Conservation (phyloP, 2,888 invertebrate species). For the Gibbula magus region DNA sequence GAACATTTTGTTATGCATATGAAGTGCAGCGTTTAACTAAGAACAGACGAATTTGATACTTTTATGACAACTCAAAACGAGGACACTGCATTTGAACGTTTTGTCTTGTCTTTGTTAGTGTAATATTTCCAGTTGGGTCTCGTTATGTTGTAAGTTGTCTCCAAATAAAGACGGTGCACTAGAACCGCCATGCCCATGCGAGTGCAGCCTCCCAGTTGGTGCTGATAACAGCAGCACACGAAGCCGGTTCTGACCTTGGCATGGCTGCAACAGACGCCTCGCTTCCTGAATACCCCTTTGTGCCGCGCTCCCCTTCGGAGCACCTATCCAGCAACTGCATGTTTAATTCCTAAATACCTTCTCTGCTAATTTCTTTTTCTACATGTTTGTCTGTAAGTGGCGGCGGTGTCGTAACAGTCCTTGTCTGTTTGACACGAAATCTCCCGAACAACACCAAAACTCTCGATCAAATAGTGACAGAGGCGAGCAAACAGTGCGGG, state of each 20-base stretch:
- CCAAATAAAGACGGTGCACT: neutral
- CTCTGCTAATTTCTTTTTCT: neutral
- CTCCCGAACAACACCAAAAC: slow-evolving; percentile 12
- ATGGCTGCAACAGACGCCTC: neutral
- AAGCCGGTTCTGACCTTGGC: neutral
- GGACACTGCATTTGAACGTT: no score
- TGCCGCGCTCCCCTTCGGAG: neutral
- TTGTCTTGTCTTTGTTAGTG: neutral
- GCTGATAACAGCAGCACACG: neutral
- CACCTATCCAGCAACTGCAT: neutral
- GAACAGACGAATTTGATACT: no score
- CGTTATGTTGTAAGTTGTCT: neutral
- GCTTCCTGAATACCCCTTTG: neutral
- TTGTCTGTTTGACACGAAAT: slow-evolving; percentile 25
- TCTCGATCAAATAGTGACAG: slow-evolving; percentile 18
- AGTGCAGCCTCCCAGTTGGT: neutral
- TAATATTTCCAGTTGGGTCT: neutral
- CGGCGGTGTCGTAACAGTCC: slow-evolving; percentile 14
- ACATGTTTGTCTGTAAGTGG: slow-evolving; percentile 15
- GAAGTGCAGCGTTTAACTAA: no score
- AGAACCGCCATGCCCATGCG: neutral
- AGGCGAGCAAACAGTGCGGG: neutral
- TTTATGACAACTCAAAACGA: no score
- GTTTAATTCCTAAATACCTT: neutral
- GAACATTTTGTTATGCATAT: no score